A percentile compares a stretch with the other conserved stretches of the same genome.
phyloP scores from a whole-genome alignment of 1,140 invertebrate genomes.

The Nixonia krombeini region DNA sequence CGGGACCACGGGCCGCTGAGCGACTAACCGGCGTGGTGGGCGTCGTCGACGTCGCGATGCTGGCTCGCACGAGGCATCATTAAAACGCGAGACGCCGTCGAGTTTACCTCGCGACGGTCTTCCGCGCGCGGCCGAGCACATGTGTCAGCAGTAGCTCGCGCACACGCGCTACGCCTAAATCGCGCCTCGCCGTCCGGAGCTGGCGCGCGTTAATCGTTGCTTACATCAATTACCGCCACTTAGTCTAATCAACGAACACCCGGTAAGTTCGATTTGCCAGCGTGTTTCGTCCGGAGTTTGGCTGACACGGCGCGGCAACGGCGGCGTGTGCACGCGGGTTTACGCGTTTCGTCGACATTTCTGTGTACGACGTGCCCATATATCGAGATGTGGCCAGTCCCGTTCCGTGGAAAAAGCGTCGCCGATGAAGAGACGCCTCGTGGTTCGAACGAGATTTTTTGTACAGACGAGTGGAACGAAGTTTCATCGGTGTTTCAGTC shows the following conservation, averaged over 20 bases:
- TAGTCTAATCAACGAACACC: background rate
- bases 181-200: background rate
- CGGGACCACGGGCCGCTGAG: background rate
- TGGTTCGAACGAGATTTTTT: too few relatives aligned
- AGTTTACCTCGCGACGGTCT: constrained; percentile 54
- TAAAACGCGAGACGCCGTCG: constrained; percentile 61
- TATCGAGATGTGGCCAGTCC: too few relatives aligned
- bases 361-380: too few relatives aligned
- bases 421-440: too few relatives aligned
- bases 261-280: background rate
- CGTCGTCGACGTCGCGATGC: constrained; percentile 47
- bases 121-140: constrained; percentile 26
- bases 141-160: constrained; percentile 17
- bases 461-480: background rate
- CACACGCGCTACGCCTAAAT: constrained; percentile 6
- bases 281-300: too few relatives aligned
- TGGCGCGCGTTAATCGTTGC: background rate
- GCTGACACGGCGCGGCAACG: too few relatives aligned
- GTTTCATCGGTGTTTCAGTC: background rate
- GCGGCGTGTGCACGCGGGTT: too few relatives aligned
- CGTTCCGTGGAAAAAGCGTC: too few relatives aligned
- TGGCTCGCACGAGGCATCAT: constrained; percentile 47
- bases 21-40: constrained; percentile 23
- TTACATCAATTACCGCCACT: background rate
- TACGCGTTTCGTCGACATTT: too few relatives aligned